Evolutionary conservation across 2,113 vertebrate genomes (phyloP).

Genomic region (Morone chrysops): DNA sequence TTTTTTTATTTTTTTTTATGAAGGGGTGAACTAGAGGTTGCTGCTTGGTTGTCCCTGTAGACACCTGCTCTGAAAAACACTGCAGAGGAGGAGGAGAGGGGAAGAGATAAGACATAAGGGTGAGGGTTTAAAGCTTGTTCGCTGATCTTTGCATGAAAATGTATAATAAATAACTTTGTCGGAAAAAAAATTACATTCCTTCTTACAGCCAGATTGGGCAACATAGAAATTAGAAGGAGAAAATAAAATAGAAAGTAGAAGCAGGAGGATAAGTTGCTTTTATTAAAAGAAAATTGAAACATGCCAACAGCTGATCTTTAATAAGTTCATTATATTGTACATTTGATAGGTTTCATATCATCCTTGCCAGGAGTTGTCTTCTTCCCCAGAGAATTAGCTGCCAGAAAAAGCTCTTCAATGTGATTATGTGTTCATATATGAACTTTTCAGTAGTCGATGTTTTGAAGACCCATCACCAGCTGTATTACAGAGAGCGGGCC

Average conservation of each 20-base stretch:
- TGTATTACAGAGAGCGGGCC: conserved; percentile 3
- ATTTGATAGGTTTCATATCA: conserved; percentile 42
- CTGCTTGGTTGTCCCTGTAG: conserved; percentile 30
- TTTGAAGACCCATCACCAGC: conserved; percentile 49
- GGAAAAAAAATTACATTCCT: not conserved
- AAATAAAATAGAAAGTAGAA: conserved; percentile 32
- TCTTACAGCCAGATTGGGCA: not conserved
- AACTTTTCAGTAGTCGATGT: conserved; percentile 48
- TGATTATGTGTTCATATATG: conserved; percentile 57
- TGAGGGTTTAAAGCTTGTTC: conserved; percentile 11
- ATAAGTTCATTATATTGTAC: conserved; percentile 48
- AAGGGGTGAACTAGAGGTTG: conserved; percentile 66
- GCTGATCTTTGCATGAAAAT: not conserved
- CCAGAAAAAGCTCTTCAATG: conserved; percentile 38
- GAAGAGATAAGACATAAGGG: not conserved
- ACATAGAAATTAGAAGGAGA: conserved; percentile 16
- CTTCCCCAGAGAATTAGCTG: conserved; percentile 42
- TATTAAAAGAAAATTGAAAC: conserved; percentile 56
- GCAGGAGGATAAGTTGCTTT: conserved; percentile 18
- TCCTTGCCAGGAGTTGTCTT: conserved; percentile 5
- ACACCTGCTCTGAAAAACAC: conserved; percentile 59
- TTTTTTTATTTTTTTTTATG: conserved; percentile 16
- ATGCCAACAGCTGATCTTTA: conserved; percentile 37
- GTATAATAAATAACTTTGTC: not conserved
- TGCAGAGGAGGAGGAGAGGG: not conserved